These are phyloP conservation scores for Phoeniculus purpureus DNA, from an alignment of 2,797 vertebrate genomes.

Conservation along the genomic window DNA sequence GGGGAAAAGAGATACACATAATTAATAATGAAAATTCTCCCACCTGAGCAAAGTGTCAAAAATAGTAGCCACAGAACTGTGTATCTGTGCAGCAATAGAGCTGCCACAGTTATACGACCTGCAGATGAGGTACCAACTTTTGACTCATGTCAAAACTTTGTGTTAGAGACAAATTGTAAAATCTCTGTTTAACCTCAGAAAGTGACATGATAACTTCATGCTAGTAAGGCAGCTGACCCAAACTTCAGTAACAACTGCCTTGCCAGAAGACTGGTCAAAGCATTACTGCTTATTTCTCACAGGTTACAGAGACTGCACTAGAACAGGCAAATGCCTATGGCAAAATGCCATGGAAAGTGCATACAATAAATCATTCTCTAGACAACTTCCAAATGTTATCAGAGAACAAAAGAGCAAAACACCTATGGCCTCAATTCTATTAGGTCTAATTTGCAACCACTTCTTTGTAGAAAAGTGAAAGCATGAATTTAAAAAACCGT, in stretches of 20 bases:
- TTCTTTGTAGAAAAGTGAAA: not conserved
- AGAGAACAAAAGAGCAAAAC: not conserved
- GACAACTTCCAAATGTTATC: not conserved
- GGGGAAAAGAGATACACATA: not conserved
- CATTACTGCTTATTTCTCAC: not conserved
- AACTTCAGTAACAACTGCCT: not conserved
- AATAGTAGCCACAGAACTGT: not conserved
- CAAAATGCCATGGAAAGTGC: fast-evolving
- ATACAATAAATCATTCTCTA: not conserved
- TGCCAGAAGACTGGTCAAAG: not conserved
- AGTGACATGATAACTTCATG: not conserved
- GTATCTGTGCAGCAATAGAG: not conserved
- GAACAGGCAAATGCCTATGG: not conserved
- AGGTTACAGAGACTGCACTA: not conserved
- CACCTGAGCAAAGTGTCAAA: not conserved
- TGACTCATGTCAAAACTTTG: not conserved
- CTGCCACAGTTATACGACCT: not conserved
- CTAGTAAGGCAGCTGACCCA: not conserved
- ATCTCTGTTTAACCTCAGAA: not conserved
- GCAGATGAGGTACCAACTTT: not conserved
- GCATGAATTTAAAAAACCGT: not conserved
- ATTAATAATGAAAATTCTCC: not conserved
- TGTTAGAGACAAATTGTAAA: not conserved
- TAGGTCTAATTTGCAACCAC: not conserved
- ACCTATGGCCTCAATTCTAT: not conserved